phyloP scores from a whole-genome alignment of 2,888 invertebrate species.

The Neria commutata region DNA sequence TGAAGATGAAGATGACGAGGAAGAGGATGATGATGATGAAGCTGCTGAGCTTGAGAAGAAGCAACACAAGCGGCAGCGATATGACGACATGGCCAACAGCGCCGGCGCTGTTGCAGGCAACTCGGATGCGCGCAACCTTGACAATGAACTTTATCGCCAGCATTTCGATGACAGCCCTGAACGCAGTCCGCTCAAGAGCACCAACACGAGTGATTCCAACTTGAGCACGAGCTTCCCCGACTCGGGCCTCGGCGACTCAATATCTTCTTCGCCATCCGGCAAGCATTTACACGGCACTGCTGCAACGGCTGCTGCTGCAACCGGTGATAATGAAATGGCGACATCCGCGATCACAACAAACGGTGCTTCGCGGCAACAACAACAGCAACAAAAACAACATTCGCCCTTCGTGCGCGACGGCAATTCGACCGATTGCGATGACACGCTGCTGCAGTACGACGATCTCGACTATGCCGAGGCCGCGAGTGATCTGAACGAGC shows the following conservation, averaged over 20 bases:
- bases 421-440: constrained; percentile 59
- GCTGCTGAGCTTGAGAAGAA: too few species aligned
- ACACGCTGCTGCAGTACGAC: constrained; percentile 54
- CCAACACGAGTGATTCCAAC: constrained; percentile 52
- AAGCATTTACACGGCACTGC: constrained; percentile 16
- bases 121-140: constrained; percentile 24
- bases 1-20: constrained; percentile 37
- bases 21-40: constrained; percentile 15
- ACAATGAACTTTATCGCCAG: constrained; percentile 29
- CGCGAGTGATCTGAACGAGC: constrained; percentile 41
- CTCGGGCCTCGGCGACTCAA: constrained; percentile 50
- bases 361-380: neutral
- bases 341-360: constrained; percentile 15
- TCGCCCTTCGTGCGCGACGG: constrained; percentile 53
- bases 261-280: constrained; percentile 24
- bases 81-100: constrained; percentile 14
- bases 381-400: constrained; percentile 16
- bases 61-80: too few species aligned
- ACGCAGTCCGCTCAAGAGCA: constrained; percentile 42
- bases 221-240: constrained; percentile 56
- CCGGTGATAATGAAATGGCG: constrained; percentile 15
- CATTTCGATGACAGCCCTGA: constrained; percentile 27
- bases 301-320: constrained; percentile 31
- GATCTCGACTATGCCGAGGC: constrained; percentile 46
- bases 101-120: constrained; percentile 17